Conservation (phyloP, 2,113 vertebrate species). For the Periophthalmus modestus region DNA sequence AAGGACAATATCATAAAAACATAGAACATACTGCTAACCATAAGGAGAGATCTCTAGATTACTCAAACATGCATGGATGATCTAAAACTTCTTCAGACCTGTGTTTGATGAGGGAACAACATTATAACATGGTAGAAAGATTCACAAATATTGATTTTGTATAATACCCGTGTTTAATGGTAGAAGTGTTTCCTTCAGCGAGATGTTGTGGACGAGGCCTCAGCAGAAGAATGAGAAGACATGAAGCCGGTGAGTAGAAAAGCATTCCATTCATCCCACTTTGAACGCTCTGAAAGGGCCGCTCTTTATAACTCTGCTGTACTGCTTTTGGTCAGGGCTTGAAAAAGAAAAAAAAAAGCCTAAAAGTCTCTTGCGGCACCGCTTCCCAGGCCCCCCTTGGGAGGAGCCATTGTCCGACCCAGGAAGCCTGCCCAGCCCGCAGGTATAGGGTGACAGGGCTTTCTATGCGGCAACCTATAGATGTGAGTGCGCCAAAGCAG, state of each 20-base stretch:
- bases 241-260: constrained; percentile 9
- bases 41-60: no score
- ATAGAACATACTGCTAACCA: no score
- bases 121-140: no score
- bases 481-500: constrained; percentile 50
- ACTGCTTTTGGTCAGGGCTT: constrained; percentile 62
- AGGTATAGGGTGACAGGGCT: constrained; percentile 75
- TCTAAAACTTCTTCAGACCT: not conserved
- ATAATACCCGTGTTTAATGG: not conserved
- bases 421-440: constrained; percentile 70
- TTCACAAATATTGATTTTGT: no score
- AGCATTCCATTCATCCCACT: constrained; percentile 62
- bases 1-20: no score
- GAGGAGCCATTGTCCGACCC: constrained; percentile 66
- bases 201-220: not conserved
- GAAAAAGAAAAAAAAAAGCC: constrained; percentile 58
- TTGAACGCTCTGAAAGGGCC: constrained; percentile 60
- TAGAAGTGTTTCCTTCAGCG: not conserved
- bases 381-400: constrained; percentile 77
- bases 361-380: constrained; percentile 70
- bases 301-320: constrained; percentile 59
- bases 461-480: constrained; percentile 73
- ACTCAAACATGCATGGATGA: no score
- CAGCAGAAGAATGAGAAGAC: constrained; percentile 11
- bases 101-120: no score